These are phyloP conservation scores for Stichopus horrens DNA, from an alignment of 53 echinoderm and acorn worm species.

Conservation along the genomic window DNA sequence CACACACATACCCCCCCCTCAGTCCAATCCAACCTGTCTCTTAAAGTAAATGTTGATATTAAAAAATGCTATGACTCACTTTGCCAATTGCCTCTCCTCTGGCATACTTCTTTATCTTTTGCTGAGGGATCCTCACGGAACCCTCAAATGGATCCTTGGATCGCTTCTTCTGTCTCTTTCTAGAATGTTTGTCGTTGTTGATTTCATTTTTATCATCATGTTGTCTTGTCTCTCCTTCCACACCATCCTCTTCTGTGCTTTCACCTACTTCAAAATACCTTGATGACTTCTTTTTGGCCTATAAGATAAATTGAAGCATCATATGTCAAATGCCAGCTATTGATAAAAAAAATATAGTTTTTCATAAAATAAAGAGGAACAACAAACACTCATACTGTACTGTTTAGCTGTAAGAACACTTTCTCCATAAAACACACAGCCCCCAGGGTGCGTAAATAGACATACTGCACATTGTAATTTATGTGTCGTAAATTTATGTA, in stretches of 20 bases:
- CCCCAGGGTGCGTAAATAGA: too few species aligned
- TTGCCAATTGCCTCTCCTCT: neutral
- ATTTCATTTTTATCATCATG: neutral
- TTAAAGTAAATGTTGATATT: neutral
- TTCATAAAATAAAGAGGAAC: too few species aligned
- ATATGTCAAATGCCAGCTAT: too few species aligned
- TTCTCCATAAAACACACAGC: too few species aligned
- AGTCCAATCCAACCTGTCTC: neutral
- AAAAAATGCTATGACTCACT: neutral
- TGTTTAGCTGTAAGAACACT: too few species aligned
- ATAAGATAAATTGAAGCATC: too few species aligned
- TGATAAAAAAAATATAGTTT: too few species aligned
- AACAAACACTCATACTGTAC: too few species aligned
- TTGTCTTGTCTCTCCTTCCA: neutral
- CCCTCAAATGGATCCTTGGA: slow-evolving; percentile 37
- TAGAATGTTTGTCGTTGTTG: neutral
- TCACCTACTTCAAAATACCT: neutral
- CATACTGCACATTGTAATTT: too few species aligned
- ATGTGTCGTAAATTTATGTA: too few species aligned
- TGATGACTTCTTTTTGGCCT: neutral
- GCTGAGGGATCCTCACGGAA: neutral
- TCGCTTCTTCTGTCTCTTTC: neutral
- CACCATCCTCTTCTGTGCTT: neutral
- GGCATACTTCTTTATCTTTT: slow-evolving; percentile 20
- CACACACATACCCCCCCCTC: too few species aligned